Base-by-base conservation (phyloP, 2,113 vertebrate genomes). In the Oreochromis tanganicae region DNA sequence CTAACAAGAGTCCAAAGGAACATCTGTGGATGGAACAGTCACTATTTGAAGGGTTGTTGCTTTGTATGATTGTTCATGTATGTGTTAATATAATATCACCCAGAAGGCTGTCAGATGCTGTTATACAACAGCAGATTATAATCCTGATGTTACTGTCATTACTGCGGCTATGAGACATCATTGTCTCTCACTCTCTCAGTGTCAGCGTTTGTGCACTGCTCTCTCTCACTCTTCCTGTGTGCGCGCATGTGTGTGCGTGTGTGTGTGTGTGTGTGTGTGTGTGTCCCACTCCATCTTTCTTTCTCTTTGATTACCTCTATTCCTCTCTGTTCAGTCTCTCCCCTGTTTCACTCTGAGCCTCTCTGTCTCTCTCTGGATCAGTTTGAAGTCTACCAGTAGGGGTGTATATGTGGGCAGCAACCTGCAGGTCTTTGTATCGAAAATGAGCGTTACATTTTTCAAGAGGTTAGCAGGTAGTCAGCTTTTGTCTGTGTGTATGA, bases 311-410 rank as follows among this genome's bases (percentile, higher is more conserved):
- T 79, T 79, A 83, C 86, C 89, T 91, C 54, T 55, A 63, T 81
- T n/a, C 56, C 79, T 83, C 43, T 86, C 85, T 82, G 5, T 59
- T 86, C 68, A 43, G 46, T 85, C 78, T 21, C 55, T 78, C 50
- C 71, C 24, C 46, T 54, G 46, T 91, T 82, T 43, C 82, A 71
- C 57, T 80, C 71, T 54, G 41, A 59, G 61, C 75, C 84, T 81
- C 84, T 75, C 71, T 52, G 54, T 88, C 52, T 81, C 84, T 61
- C 87, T 79, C 78, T 50, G 86, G 85, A 41, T 66, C 11, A 66
- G 84, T 92, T 91, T 94, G 91, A 95, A 95, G 92, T 95, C 80
- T 82, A 82, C 83, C 91, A 85, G 90, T 89, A 83, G 93, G 93
- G 86, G 88, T 68, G 83, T 54, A 57, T 54, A 57, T 85, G 94